phyloP scores from a whole-genome alignment of 2,113 vertebrate genomes.

The Syrmaticus mikado region DNA sequence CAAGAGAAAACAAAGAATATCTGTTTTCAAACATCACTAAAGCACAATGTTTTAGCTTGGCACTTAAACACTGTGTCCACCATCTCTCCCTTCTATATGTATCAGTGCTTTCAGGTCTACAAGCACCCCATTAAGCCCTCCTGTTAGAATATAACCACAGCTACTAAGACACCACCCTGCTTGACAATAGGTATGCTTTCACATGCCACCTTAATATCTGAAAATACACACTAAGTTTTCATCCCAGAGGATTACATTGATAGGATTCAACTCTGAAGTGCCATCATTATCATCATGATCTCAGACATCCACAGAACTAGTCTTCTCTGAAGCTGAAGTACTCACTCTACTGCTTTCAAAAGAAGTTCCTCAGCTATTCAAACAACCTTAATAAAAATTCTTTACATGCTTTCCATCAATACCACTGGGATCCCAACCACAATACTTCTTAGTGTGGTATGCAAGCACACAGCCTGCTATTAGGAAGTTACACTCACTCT shows the following conservation, averaged over 20 bases:
- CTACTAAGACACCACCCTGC: not conserved
- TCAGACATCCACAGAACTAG: not conserved
- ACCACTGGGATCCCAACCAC: slow-evolving; percentile 3
- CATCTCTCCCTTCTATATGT: not conserved
- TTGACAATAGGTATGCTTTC: not conserved
- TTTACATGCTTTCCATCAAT: not conserved
- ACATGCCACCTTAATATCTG: not conserved
- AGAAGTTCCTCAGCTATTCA: slow-evolving; percentile 15
- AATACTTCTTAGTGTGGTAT: slow-evolving; percentile 10
- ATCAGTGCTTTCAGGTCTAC: not conserved
- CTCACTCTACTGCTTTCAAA: slow-evolving; percentile 11
- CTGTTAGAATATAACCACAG: not conserved
- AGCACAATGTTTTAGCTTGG: not conserved
- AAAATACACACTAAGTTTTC: not conserved
- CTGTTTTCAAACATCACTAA: not conserved
- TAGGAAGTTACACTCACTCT: slow-evolving; percentile 9
- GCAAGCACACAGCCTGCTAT: not conserved
- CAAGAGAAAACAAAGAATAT: slow-evolving; percentile 15
- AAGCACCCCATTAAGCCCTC: not conserved
- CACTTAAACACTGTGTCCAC: fast-evolving
- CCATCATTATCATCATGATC: not conserved
- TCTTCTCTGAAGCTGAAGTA: not conserved
- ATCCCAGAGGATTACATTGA: not conserved
- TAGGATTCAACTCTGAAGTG: not conserved
- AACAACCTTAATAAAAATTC: slow-evolving; percentile 29